Evolutionary conservation across 2,113 vertebrate species (phyloP).

Genomic region (Sinocyclocheilus grahami): DNA sequence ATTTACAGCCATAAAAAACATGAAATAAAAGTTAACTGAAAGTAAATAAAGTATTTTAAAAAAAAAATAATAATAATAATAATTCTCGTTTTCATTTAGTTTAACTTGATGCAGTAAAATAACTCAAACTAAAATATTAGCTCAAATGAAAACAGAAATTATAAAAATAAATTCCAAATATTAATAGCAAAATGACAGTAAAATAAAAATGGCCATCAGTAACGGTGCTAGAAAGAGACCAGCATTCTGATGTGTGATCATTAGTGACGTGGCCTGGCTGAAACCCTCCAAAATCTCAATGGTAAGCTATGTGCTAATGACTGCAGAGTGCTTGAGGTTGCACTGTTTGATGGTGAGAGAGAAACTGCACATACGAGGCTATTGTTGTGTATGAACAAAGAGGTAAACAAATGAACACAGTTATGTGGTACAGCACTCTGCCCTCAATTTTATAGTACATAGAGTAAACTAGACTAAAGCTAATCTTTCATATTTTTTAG

Average conservation of each 20-base stretch:
- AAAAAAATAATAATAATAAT: too few species aligned
- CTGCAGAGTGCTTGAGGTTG: slow-evolving; percentile 15
- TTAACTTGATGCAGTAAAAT: too few species aligned
- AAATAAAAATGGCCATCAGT: neutral
- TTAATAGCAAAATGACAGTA: too few species aligned
- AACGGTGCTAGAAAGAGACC: slow-evolving; percentile 21
- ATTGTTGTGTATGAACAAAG: slow-evolving; percentile 50
- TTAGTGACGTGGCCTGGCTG: slow-evolving; percentile 8
- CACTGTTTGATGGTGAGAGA: slow-evolving; percentile 19
- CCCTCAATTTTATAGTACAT: slow-evolving; percentile 4
- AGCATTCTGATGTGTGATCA: slow-evolving; percentile 33
- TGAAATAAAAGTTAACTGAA: too few species aligned
- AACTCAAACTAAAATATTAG: too few species aligned
- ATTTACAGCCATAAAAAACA: too few species aligned
- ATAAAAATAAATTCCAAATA: too few species aligned
- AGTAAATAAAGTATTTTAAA: too few species aligned
- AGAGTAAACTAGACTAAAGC: neutral
- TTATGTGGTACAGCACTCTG: neutral
- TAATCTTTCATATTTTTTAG: neutral
- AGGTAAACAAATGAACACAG: slow-evolving; percentile 35
- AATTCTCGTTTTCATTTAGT: too few species aligned
- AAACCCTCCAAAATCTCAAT: neutral
- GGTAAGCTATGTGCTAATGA: slow-evolving; percentile 55
- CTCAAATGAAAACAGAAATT: too few species aligned
- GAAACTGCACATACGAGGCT: slow-evolving; percentile 31